Conservation (phyloP, 2,888 invertebrate genomes). For the Pristionchus exspectatus region DNA sequence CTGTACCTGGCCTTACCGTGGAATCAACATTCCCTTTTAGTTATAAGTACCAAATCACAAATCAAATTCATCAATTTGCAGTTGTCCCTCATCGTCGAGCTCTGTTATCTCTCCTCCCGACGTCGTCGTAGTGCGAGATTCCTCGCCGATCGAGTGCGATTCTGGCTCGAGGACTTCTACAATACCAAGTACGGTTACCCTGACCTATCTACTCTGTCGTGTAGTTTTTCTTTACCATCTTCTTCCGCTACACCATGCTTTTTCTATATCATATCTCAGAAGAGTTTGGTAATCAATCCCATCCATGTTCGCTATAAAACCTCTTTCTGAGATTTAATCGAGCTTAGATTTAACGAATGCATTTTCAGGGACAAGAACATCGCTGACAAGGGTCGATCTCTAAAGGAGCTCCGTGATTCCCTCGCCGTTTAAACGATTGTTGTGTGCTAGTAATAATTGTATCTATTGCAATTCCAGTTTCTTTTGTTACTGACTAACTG, state of each 20-base stretch:
- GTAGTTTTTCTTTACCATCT: no score
- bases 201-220: neutral
- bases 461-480: neutral
- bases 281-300: neutral
- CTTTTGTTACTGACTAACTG: neutral
- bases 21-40: no score
- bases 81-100: constrained; percentile 25
- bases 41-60: no score
- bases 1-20: no score
- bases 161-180: constrained; percentile 29
- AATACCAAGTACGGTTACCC: neutral
- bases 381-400: neutral
- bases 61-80: neutral
- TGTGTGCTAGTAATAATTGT: neutral
- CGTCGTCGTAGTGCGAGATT: neutral
- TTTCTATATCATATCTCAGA: no score
- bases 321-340: no score
- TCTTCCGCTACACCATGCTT: neutral
- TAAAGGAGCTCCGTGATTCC: neutral
- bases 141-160: neutral
- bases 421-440: neutral
- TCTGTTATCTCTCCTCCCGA: neutral
- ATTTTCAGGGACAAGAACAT: constrained; percentile 29
- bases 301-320: no score
- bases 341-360: neutral